A percentile compares a stretch with the other conserved stretches of the same genome.
phyloP scores from a whole-genome alignment of 1,140 invertebrate species.

The honey bee (Apis mellifera) region DNA sequence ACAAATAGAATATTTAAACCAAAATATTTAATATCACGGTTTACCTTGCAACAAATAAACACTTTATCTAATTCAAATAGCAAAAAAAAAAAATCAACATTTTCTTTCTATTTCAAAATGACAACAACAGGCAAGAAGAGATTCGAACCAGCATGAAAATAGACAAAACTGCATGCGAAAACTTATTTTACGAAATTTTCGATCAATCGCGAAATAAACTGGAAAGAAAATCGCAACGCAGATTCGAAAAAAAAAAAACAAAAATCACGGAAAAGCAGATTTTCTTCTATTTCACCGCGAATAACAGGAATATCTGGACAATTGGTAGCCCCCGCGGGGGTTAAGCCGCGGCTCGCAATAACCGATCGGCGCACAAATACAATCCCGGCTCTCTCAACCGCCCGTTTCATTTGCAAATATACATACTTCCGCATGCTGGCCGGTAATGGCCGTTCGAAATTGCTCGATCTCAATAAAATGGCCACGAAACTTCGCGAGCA shows the following conservation, averaged over 20 bases:
- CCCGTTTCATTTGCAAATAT: slow-evolving; percentile 4
- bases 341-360: not conserved
- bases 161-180: no score
- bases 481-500: not conserved
- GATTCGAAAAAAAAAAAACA: no score
- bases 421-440: slow-evolving; percentile 12
- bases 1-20: no score
- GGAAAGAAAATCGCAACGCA: not conserved
- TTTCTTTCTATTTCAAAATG: no score
- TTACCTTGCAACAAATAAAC: no score
- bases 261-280: no score
- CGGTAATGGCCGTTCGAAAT: slow-evolving; percentile 11
- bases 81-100: no score
- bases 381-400: not conserved
- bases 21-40: no score
- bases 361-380: not conserved
- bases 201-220: not conserved
- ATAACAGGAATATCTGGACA: not conserved
- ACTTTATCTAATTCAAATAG: no score
- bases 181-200: no score
- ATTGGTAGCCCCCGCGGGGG: not conserved
- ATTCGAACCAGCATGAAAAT: no score
- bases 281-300: not conserved
- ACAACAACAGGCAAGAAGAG: no score
- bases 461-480: slow-evolving; percentile 33